Percentiles rank a stretch among this genome's conserved stretches.
Evolutionary conservation across 2,888 invertebrate genomes (phyloP).

Genomic region (Altica lythri): DNA sequence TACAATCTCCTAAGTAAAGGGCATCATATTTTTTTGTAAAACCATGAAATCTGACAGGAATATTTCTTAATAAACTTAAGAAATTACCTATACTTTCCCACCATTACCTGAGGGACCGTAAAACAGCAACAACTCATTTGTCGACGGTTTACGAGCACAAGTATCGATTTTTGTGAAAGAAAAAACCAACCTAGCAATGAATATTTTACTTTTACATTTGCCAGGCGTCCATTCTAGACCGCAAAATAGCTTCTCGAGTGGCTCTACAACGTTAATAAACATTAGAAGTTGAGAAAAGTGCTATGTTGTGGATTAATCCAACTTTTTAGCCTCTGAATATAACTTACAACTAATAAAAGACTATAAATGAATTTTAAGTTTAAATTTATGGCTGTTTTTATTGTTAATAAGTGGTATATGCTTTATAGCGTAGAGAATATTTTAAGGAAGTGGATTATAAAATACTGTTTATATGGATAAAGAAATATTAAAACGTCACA

Average conservation of each 20-base stretch:
- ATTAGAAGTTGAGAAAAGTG: constrained; percentile 21
- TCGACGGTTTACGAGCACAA: constrained; percentile 5
- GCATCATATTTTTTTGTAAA: no score
- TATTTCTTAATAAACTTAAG: no score
- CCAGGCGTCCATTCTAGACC: constrained; percentile 19
- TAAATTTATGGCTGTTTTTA: constrained; percentile 50
- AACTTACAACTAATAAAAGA: constrained; percentile 43
- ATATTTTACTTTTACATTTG: constrained; percentile 17
- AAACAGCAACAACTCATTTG: constrained; percentile 2
- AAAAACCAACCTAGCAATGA: constrained; percentile 5
- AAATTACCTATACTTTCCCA: no score
- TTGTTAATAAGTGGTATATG: constrained; percentile 52
- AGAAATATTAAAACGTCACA: no score
- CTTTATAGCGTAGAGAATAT: no score
- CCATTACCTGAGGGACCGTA: constrained; percentile 1
- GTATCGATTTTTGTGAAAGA: background rate
- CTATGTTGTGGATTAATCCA: constrained; percentile 29
- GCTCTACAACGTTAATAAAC: constrained; percentile 32
- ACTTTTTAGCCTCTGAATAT: constrained; percentile 15
- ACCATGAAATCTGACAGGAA: no score
- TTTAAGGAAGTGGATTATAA: no score
- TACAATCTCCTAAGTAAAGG: no score
- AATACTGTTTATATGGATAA: no score
- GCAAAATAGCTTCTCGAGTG: constrained; percentile 27
- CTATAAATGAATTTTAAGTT: constrained; percentile 46